Conservation (phyloP, 2,797 vertebrate species). For the Sciaenops ocellatus region DNA sequence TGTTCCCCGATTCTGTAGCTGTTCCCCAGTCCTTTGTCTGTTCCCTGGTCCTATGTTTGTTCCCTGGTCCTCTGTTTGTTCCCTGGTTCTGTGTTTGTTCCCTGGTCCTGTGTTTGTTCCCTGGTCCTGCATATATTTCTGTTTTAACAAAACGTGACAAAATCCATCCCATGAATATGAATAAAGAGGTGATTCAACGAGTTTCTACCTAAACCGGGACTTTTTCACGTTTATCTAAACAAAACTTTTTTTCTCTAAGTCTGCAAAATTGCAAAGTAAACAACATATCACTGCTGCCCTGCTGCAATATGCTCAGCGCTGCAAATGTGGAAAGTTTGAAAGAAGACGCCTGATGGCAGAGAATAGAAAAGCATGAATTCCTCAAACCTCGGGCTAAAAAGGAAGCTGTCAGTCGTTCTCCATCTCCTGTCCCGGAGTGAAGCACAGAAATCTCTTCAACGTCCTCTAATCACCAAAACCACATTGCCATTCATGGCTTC, state of each 20-base stretch:
- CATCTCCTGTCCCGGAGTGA: conserved; percentile 44
- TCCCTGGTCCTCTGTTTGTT: too few species aligned
- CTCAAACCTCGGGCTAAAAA: conserved; percentile 12
- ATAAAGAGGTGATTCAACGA: background rate
- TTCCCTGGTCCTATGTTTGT: too few species aligned
- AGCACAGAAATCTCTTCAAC: conserved; percentile 37
- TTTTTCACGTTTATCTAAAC: conserved; percentile 4
- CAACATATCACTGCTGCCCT: conserved; percentile 18
- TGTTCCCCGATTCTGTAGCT: too few species aligned
- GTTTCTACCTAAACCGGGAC: background rate
- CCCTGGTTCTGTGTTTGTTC: too few species aligned
- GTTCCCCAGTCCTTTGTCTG: rapidly evolving
- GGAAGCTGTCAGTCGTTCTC: conserved; percentile 24
- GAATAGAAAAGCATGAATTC: conserved; percentile 28
- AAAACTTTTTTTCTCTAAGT: conserved; percentile 1
- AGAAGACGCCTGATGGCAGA: conserved; percentile 22
- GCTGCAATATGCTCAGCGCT: conserved; percentile 2
- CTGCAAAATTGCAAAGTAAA: conserved; percentile 41
- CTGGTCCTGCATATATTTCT: too few species aligned
- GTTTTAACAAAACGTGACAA: background rate
- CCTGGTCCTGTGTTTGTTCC: too few species aligned
- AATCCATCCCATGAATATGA: background rate
- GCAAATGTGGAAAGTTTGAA: conserved; percentile 19
- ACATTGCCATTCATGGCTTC: conserved; percentile 46
- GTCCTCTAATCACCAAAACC: conserved; percentile 57